Conservation (phyloP, 2,888 invertebrate species). For the Catocala sponsa region DNA sequence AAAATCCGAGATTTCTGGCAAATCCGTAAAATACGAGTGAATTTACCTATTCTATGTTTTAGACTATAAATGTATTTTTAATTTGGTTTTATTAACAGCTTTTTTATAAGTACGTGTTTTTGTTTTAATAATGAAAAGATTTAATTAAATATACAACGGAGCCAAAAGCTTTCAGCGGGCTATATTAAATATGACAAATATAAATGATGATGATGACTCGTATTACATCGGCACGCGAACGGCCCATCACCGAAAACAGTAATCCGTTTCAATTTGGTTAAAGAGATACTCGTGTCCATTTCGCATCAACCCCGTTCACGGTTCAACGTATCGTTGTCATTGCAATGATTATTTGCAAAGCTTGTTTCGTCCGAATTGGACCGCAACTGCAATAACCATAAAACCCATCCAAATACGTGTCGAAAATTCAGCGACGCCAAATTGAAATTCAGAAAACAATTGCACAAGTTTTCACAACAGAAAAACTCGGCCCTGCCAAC, state of each 20-base stretch:
- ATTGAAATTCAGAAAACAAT: slow-evolving; percentile 71
- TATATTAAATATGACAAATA: slow-evolving; percentile 54
- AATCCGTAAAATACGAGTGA: too few relatives aligned
- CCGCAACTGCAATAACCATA: slow-evolving; percentile 68
- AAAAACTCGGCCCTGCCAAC: slow-evolving; percentile 62
- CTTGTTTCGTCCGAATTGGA: slow-evolving; percentile 74
- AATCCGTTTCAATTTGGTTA: slow-evolving; percentile 75
- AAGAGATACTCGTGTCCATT: slow-evolving; percentile 67
- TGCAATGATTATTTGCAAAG: slow-evolving; percentile 65
- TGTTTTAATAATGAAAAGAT: slow-evolving; percentile 18
- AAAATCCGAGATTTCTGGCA: too few relatives aligned
- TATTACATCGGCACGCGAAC: slow-evolving; percentile 72
- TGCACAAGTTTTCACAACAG: slow-evolving; percentile 62
- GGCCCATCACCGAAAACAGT: slow-evolving; percentile 66
- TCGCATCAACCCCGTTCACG: slow-evolving; percentile 54
- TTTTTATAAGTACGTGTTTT: slow-evolving; percentile 11
- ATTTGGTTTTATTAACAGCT: slow-evolving; percentile 22
- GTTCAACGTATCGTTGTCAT: slow-evolving; percentile 59
- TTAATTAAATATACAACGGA: slow-evolving; percentile 30
- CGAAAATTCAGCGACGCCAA: slow-evolving; percentile 61
- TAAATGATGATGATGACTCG: slow-evolving; percentile 65
- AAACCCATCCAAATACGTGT: slow-evolving; percentile 62
- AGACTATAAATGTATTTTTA: slow-evolving; percentile 21
- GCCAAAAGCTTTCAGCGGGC: slow-evolving; percentile 43
- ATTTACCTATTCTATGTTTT: neutral